Evolutionary conservation across 1,140 invertebrate genomes (phyloP).

Genomic region (Drosophila melanica): DNA sequence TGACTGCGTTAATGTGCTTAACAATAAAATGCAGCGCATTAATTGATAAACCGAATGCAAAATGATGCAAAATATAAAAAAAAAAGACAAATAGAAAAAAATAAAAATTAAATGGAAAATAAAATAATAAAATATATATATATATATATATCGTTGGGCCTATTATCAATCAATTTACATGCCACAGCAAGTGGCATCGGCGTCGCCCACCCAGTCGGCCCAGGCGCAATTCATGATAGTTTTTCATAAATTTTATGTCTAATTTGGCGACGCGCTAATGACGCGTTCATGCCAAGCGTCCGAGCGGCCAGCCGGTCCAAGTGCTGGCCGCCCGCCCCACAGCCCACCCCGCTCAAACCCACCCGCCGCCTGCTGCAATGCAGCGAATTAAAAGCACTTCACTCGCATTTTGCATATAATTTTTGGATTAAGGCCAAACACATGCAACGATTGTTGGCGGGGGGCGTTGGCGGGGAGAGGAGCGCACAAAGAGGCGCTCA

Average conservation of each 20-base stretch:
- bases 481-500: constrained; percentile 25
- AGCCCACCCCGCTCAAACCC: neutral
- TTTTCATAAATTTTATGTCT: constrained; percentile 47
- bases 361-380: constrained; percentile 30
- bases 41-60: constrained; percentile 73
- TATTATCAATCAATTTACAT: constrained; percentile 51
- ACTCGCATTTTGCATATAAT: constrained; percentile 66
- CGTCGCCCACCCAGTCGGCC: constrained; percentile 12
- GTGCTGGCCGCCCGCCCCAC: neutral
- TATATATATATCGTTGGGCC: constrained; percentile 14
- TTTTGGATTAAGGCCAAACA: constrained; percentile 65
- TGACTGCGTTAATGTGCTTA: constrained; percentile 82
- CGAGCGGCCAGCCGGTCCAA: constrained; percentile 2
- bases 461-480: constrained; percentile 5
- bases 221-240: constrained; percentile 30
- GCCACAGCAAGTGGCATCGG: constrained; percentile 15
- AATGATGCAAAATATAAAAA: constrained; percentile 31
- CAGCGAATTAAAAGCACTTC: constrained; percentile 74
- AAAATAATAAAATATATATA: constrained; percentile 2
- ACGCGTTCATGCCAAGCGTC: constrained; percentile 45
- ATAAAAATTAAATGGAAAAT: constrained; percentile 16
- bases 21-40: constrained; percentile 81
- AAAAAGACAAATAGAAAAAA: constrained; percentile 1
- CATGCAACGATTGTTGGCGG: constrained; percentile 13
- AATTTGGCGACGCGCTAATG: constrained; percentile 53